Base-by-base conservation (phyloP, 2,888 invertebrate species). In the Ypsolopha sequella region DNA sequence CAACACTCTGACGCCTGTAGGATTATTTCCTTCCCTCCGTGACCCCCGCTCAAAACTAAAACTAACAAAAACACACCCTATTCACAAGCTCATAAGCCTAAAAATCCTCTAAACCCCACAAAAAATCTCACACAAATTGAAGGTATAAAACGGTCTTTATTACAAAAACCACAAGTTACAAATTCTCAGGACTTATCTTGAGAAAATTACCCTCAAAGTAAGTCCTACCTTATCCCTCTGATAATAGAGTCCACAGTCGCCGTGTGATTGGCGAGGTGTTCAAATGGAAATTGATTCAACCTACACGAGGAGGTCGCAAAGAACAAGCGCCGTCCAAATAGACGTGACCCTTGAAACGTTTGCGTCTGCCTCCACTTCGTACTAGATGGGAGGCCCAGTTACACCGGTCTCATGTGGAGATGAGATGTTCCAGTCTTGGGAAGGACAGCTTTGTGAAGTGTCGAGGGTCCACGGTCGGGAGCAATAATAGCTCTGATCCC, bases 401-500 rank as follows among this genome's bases (percentile, higher is more conserved):
- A 48, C 7, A 54, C 51, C 66, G 72, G 78, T 65, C 14, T 3
- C 46, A 34, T 46, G 14, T 34, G 65, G 65, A 61, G 60, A 62
- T 64, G 63, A 69, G 64, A 68, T 72, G 67, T 65, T 63, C 62
- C 70, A 62, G 65, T 73, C 67, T 68, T 62, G 70, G 60, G 59
- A 60, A 60, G 62, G 68, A 66, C 62, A 60, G 63, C 24, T 60
- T 70, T 64, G 63, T 65, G 67, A 68, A 76, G 76, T 66, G 74
- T 72, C 69, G 76, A 70, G 77, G 77, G 24, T 24, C 77, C 72
- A 72, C 78, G 77, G 79, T 80, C 79, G 76, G 76, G 66, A 68
- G 68, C 70, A 69, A 81, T 81, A 80, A 82, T 84, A 80, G 78
- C 69, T 76, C 73, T 79, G 80, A 80, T 80, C 79, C 77, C 80